These are phyloP conservation scores for Blomia tropicalis DNA, from an alignment of 2,888 invertebrate genomes.

Conservation along the genomic window DNA sequence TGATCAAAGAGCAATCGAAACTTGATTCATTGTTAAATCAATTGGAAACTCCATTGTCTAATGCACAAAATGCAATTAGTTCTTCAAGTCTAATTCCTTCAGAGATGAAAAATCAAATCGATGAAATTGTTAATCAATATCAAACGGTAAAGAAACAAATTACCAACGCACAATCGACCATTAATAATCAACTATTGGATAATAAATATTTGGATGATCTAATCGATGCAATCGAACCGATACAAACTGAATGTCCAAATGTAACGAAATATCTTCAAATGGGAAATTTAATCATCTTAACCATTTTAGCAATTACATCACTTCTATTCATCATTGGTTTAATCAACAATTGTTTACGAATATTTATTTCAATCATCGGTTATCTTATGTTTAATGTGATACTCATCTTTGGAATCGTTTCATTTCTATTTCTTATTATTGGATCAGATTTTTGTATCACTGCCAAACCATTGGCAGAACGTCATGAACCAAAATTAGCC, in stretches of 20 bases:
- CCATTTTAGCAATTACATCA: background rate
- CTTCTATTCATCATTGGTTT: background rate
- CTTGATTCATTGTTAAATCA: too few species aligned
- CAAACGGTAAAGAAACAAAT: background rate
- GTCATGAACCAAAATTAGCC: background rate
- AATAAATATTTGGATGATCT: background rate
- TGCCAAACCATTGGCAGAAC: background rate
- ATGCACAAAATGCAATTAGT: too few species aligned
- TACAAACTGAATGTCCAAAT: background rate
- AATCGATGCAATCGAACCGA: background rate
- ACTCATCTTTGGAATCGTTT: background rate
- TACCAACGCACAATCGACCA: background rate
- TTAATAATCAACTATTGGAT: background rate
- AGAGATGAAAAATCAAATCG: background rate
- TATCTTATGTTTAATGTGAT: background rate
- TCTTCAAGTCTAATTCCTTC: too few species aligned
- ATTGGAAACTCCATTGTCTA: too few species aligned
- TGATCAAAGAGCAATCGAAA: too few species aligned
- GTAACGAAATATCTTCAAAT: background rate
- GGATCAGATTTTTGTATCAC: background rate
- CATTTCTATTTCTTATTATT: background rate
- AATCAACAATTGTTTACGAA: background rate
- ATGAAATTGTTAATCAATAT: background rate
- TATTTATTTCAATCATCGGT: background rate
- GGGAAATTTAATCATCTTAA: background rate